A percentile compares a stretch with the other conserved stretches of the same genome.
Evolutionary conservation across 2,888 invertebrate genomes (phyloP).

Genomic region (Drosophila monieri): DNA sequence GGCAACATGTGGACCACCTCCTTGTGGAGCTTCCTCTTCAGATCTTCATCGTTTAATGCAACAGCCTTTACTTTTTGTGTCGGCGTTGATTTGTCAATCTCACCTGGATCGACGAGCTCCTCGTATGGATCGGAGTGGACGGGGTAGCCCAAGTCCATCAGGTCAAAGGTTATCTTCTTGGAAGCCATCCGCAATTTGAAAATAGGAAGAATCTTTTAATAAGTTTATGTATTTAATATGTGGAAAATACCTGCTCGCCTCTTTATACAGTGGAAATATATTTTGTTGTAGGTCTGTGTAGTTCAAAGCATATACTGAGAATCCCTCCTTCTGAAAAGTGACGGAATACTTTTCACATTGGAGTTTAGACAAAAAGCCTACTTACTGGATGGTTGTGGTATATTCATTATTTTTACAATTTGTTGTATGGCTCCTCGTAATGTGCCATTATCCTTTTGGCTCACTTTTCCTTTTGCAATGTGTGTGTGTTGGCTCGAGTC

Average conservation of each 20-base stretch:
- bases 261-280: neutral
- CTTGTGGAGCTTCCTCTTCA: neutral
- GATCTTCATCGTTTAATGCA: neutral
- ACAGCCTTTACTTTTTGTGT: neutral
- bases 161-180: neutral
- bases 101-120: neutral
- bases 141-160: neutral
- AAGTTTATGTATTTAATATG: neutral
- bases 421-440: constrained; percentile 12
- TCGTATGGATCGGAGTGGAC: neutral
- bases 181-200: neutral
- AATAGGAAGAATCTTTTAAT: neutral
- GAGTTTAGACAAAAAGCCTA: neutral
- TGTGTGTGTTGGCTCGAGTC: constrained; percentile 9
- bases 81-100: neutral
- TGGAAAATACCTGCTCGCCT: neutral
- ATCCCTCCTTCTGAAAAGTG: neutral
- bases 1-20: neutral
- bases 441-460: constrained; percentile 30
- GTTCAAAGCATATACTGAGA: neutral
- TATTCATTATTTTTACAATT: neutral
- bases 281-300: neutral
- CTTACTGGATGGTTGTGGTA: neutral
- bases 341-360: neutral
- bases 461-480: constrained; percentile 24